Base-by-base conservation (phyloP, 1,140 invertebrate genomes). In the Bombus breviceps region DNA sequence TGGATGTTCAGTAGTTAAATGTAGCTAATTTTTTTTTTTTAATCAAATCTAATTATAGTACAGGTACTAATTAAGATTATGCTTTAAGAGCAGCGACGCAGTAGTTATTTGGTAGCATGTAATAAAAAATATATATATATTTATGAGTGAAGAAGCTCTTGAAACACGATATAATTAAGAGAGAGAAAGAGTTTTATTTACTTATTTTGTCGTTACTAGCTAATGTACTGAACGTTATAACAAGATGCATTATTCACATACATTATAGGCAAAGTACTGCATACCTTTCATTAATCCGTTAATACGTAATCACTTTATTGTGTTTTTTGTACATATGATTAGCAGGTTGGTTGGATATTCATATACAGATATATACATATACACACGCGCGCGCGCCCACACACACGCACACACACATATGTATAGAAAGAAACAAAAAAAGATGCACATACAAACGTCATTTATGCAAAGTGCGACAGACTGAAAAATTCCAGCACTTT, bases 21-120 rank as follows among this genome's bases (percentile, higher is more conserved):
- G 91, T 93, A 93, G 92, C 86, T 90, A 92, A 92, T 92, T 90
- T 90, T 91, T 89, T 90, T 89, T 90, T 90, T 81, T 81, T 86
- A 73, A 87, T 86, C 41, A 86, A 90, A 83, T 85, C 32, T 89
- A 86, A 88, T 87, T 74, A 87, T 47, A 80, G 76, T 72, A 86
- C 88, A 90, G 81, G 77, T 91, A 89, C 89, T 78, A 89, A 87
- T 85, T 91, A 88, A 91, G 89, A 91, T 87, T 89, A 88, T 85
- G 75, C 76, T 87, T 90, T 85, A 80, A 80, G 57, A 85, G 74
- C 71, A 87, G 83, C 74, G 79, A 87, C 81, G 85, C 86, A 87
- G 90, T 88, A 86, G 86, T 89, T 85, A 86, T 86, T 86, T 85
- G 91, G 88, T 86, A 91, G 86, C 76, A 53, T 25, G 28, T 77